A percentile compares a stretch with the other conserved stretches of the same genome.
These are phyloP conservation scores for Drosophila littoralis DNA, from an alignment of 1,140 invertebrate genomes.

Conservation along the genomic window DNA sequence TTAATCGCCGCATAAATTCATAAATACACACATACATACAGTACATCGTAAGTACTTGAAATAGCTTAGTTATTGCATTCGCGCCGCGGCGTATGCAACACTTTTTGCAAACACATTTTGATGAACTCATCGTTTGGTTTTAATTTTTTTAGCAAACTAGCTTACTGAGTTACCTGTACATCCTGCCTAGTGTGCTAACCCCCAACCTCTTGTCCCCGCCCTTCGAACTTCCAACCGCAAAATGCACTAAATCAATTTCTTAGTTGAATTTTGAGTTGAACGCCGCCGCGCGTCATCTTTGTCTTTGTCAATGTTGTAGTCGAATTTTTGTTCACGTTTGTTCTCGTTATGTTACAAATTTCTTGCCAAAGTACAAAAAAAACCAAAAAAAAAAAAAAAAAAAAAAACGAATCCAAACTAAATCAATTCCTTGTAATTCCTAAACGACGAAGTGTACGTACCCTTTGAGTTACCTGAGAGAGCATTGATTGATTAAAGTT, in stretches of 20 bases:
- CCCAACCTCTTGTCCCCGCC: slow-evolving; percentile 1
- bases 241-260: slow-evolving; percentile 78
- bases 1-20: slow-evolving; percentile 77
- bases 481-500: slow-evolving; percentile 36
- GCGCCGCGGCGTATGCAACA: slow-evolving; percentile 32
- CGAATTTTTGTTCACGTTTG: slow-evolving; percentile 82
- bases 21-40: slow-evolving; percentile 24
- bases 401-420: slow-evolving; percentile 45
- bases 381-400: slow-evolving; percentile 27
- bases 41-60: neutral
- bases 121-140: neutral
- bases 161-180: slow-evolving; percentile 77
- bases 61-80: slow-evolving; percentile 48
- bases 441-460: slow-evolving; percentile 53
- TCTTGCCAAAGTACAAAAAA: slow-evolving; percentile 79
- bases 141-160: slow-evolving; percentile 40
- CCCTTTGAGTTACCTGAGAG: slow-evolving; percentile 68
- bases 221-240: neutral
- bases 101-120: slow-evolving; percentile 3
- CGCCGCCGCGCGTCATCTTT: slow-evolving; percentile 50
- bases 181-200: slow-evolving; percentile 9
- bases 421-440: slow-evolving; percentile 80
- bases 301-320: slow-evolving; percentile 73
- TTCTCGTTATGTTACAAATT: slow-evolving; percentile 80
- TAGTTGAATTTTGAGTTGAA: slow-evolving; percentile 77